Percentiles rank a stretch among this genome's conserved stretches.
These are phyloP conservation scores for Pipistrellus kuhlii DNA, from an alignment of 2,797 vertebrate species.

Conservation along the genomic window DNA sequence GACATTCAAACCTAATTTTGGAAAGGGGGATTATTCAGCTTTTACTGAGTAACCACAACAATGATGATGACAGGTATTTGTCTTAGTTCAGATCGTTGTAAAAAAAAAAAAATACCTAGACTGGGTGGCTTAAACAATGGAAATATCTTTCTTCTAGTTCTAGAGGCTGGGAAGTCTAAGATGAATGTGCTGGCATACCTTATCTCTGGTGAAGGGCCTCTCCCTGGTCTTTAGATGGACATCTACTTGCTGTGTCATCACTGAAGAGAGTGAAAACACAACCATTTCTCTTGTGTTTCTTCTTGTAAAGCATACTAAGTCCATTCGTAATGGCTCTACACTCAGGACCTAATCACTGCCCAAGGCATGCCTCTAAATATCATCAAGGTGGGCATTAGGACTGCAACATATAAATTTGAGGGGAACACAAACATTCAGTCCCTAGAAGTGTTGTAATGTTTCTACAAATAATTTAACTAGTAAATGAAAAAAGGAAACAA, in stretches of 20 bases:
- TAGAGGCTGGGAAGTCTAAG: not conserved
- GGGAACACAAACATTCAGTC: not conserved
- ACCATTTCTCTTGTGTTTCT: not conserved
- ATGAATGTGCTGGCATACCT: not conserved
- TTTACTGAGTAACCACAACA: not conserved
- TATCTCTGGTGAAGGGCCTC: not conserved
- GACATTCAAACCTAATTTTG: not conserved
- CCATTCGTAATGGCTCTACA: not conserved
- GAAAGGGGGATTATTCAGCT: not conserved
- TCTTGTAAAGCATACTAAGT: not conserved
- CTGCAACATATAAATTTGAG: not conserved
- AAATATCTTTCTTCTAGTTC: not conserved
- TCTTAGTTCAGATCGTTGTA: not conserved
- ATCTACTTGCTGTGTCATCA: not conserved
- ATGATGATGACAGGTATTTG: not conserved
- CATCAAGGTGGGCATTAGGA: not conserved
- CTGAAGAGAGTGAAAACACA: not conserved
- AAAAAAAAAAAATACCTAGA: not conserved
- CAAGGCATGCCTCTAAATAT: not conserved
- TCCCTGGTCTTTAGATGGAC: not conserved
- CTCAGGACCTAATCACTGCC: not conserved
- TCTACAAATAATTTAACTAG: conserved; percentile 3
- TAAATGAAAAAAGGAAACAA: not conserved
- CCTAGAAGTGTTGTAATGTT: not conserved
- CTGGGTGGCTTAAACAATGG: not conserved